Base-by-base conservation (phyloP, 2,888 invertebrate species). In the Drepana falcataria region DNA sequence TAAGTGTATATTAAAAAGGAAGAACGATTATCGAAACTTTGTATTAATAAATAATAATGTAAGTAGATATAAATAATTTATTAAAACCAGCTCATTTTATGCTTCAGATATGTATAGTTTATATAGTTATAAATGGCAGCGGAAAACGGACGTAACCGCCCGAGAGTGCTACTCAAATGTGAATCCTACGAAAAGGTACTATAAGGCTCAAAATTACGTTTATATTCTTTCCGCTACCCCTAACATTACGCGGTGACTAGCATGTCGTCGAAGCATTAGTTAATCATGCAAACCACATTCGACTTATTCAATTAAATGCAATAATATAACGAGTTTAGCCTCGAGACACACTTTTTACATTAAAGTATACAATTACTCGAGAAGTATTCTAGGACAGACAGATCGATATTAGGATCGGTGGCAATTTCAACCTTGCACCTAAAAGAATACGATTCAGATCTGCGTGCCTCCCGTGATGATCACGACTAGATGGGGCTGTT, bases 51-150 rank as follows among this genome's bases (percentile, higher is more conserved):
- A 68, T 64, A 67, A 73, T 66, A 64, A 65, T 69, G 68, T 70
- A 74, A 71, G 71, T 69, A 67, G 65, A 64, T 60, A 58, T 64
- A 66, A 60, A 21, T 66, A 66, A 63, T 44, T 44, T 3, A 44
- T 44, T 9, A 65, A 59, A 65, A 61, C 60, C 68, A 68, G 68
- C 57, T 41, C 44, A 34, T 56, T 58, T 66, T 67, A 71, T 73
- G 73, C 68, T 66, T 60, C 62, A 72, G 78, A 80, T 81, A 80
- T 80, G 79, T 79, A 74, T 73, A 71, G 59, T 68, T 61, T 63
- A 64, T 59, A 57, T 48, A 33, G 53, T 49, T 56, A 57, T 53
- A 44, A 44, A 47, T 51, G 48, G 53, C 56, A 48, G 53, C 49
- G 40, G 9, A 35, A 55, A 55, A 21, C 21, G 47, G 53, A 55